Conservation (phyloP, 1,140 invertebrate genomes). For the Chionoecetes opilio region DNA sequence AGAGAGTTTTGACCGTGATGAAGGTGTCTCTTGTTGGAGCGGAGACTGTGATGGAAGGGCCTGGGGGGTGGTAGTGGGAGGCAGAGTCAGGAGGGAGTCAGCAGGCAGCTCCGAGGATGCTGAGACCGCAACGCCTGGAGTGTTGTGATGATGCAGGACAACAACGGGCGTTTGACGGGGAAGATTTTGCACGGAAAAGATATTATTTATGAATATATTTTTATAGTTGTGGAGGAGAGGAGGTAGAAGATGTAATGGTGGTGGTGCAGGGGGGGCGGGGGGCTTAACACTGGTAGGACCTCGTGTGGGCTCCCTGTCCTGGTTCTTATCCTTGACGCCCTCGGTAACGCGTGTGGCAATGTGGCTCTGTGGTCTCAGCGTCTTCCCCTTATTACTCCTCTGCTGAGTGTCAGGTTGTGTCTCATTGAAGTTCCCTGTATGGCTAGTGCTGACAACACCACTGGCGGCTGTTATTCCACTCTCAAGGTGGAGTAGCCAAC, state of each 20-base stretch:
- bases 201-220: background rate
- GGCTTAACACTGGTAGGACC: background rate
- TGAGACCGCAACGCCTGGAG: background rate
- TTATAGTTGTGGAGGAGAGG: background rate
- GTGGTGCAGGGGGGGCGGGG: background rate
- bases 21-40: background rate
- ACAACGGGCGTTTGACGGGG: background rate
- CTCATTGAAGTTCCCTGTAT: too few relatives aligned
- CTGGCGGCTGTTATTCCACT: too few relatives aligned
- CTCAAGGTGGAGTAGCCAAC: too few relatives aligned
- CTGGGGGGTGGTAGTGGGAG: background rate
- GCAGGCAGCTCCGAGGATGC: too few relatives aligned
- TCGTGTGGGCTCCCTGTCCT: too few relatives aligned
- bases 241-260: background rate
- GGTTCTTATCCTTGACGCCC: too few relatives aligned
- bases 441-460: too few relatives aligned
- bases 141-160: background rate
- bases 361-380: too few relatives aligned
- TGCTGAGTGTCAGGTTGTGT: too few relatives aligned
- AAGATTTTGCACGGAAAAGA: background rate
- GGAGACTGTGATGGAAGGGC: background rate
- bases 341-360: too few relatives aligned
- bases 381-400: too few relatives aligned
- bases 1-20: too few relatives aligned
- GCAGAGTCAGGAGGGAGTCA: background rate